Evolutionary conservation across 2,113 vertebrate species (phyloP).

Genomic region (Archocentrus centrarchus): DNA sequence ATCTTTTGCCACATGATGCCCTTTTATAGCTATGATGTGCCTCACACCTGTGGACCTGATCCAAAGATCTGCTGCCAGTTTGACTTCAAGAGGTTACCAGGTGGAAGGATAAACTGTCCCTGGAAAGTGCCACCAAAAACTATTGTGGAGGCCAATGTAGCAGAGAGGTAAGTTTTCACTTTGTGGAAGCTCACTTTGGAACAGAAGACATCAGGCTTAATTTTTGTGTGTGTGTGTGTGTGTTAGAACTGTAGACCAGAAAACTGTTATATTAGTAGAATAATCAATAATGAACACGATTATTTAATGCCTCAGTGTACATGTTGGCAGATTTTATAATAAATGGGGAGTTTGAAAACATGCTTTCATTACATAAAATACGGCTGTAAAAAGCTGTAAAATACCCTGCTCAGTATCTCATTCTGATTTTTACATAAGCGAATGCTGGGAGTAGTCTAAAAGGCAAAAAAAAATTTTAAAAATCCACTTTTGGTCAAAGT

Average conservation of each 20-base stretch:
- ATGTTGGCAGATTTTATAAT: not conserved
- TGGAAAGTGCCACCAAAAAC: constrained; percentile 95
- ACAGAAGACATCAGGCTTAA: not conserved
- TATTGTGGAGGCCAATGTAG: constrained; percentile 89
- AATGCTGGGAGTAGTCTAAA: not conserved
- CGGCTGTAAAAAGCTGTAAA: not conserved
- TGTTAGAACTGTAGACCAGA: not conserved
- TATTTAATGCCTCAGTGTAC: not conserved
- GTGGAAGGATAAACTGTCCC: constrained; percentile 94
- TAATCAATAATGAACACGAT: not conserved
- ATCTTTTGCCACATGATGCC: constrained; percentile 99
- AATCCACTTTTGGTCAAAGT: not conserved
- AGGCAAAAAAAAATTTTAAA: too few relatives aligned
- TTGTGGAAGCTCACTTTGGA: not conserved
- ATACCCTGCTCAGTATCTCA: not conserved
- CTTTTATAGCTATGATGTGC: constrained; percentile 97
- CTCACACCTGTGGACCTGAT: constrained; percentile 96
- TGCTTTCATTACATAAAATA: too few relatives aligned
- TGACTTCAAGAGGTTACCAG: constrained; percentile 95
- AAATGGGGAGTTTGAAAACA: accelerated
- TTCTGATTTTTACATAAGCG: not conserved
- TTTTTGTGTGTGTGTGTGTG: not conserved
- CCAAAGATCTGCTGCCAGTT: constrained; percentile 99
- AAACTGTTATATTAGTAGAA: not conserved
- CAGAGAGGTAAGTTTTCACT: constrained; percentile 86